Conservation (phyloP, 2,888 invertebrate species). For the Ichneumoninae sp. region DNA sequence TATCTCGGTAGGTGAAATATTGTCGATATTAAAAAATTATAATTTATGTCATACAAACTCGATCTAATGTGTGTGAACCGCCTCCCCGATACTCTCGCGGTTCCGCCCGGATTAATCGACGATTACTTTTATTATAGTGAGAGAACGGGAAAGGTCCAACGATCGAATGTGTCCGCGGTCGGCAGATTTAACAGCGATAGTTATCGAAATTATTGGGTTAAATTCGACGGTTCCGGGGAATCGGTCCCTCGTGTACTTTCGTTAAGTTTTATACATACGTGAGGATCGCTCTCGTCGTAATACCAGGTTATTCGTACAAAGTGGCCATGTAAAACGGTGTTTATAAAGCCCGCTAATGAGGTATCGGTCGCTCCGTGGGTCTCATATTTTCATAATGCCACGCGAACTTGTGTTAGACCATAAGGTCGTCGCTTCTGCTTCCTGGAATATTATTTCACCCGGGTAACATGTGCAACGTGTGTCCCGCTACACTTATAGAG, state of each 20-base stretch:
- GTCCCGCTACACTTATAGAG: slow-evolving; percentile 46
- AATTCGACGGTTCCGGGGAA: slow-evolving; percentile 66
- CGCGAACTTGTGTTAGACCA: slow-evolving; percentile 60
- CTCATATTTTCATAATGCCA: slow-evolving; percentile 76
- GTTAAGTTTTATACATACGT: slow-evolving; percentile 39
- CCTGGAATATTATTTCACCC: slow-evolving; percentile 62
- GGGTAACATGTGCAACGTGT: slow-evolving; percentile 64
- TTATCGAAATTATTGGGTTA: slow-evolving; percentile 72
- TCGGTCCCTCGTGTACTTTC: slow-evolving; percentile 52
- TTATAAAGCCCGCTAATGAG: slow-evolving; percentile 59
- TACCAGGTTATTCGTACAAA: slow-evolving; percentile 60
- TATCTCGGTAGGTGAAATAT: slow-evolving; percentile 29
- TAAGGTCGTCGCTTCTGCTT: slow-evolving; percentile 46
- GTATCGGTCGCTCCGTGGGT: slow-evolving; percentile 52
- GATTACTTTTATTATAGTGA: slow-evolving; percentile 63
- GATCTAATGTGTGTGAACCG: slow-evolving; percentile 33
- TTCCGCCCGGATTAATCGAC: slow-evolving; percentile 63
- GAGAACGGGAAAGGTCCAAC: slow-evolving; percentile 50
- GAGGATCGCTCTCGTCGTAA: slow-evolving; percentile 45
- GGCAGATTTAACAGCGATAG: slow-evolving; percentile 60
- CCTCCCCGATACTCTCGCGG: slow-evolving; percentile 37
- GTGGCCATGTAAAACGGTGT: slow-evolving; percentile 60
- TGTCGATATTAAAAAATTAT: slow-evolving; percentile 2
- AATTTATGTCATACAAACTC: slow-evolving; percentile 47
- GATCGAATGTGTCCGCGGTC: slow-evolving; percentile 64